Conservation (phyloP, 2,888 invertebrate species). For the Nysson spinosus region DNA sequence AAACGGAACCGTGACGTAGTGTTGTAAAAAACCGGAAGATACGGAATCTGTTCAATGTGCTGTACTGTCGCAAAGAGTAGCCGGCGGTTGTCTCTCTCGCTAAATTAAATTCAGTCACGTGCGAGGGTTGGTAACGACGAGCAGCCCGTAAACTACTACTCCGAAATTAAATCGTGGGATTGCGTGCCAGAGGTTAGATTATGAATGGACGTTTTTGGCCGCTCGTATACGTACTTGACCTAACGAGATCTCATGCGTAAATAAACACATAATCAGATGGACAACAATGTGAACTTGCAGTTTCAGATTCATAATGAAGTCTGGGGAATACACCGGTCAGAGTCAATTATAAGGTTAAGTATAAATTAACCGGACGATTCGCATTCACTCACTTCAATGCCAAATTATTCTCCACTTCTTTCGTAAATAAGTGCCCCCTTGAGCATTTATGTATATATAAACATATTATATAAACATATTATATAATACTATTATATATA, state of each 20-base stretch:
- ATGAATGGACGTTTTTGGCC: conserved; percentile 37
- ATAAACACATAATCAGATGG: background rate
- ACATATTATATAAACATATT: no score
- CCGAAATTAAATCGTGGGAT: conserved; percentile 44
- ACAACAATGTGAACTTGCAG: background rate
- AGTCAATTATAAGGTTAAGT: no score
- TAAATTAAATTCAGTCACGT: conserved; percentile 54
- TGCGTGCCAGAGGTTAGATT: conserved; percentile 29
- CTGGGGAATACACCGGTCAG: no score
- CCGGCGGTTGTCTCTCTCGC: conserved; percentile 18
- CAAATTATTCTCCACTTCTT: no score
- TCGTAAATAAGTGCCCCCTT: no score
- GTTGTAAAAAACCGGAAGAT: conserved; percentile 11
- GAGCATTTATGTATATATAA: no score
- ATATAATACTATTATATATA: no score
- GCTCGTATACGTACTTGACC: background rate
- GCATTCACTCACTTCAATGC: no score
- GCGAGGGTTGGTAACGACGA: conserved; percentile 20
- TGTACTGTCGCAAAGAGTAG: conserved; percentile 22
- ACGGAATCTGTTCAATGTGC: conserved; percentile 36
- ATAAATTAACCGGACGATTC: no score
- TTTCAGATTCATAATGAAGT: background rate
- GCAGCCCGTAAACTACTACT: conserved; percentile 31
- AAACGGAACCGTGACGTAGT: no score
- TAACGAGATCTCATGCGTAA: conserved; percentile 1